A percentile compares a stretch with the other conserved stretches of the same genome.
These are phyloP conservation scores for Phaenicophaeus curvirostris DNA, from an alignment of 2,797 vertebrate genomes.

Conservation along the genomic window DNA sequence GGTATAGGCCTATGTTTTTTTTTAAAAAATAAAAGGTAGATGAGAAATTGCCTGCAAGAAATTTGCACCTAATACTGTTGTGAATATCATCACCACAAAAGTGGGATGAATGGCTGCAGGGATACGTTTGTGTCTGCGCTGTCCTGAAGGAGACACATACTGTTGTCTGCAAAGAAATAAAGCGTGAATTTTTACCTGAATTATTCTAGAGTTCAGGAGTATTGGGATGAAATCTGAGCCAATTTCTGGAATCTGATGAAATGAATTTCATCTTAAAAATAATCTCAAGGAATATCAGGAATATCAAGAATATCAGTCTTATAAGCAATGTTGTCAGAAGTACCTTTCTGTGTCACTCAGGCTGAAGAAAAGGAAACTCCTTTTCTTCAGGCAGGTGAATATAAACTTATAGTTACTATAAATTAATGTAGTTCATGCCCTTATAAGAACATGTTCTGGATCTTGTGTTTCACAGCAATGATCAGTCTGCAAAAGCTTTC, in stretches of 20 bases:
- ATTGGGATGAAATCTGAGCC: not conserved
- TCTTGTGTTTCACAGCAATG: not conserved
- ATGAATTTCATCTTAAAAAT: not conserved
- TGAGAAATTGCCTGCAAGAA: not conserved
- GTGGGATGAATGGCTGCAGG: not conserved
- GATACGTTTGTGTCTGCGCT: not conserved
- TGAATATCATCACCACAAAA: not conserved
- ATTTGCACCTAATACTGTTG: fast-evolving
- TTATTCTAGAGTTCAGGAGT: not conserved
- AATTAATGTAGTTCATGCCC: not conserved
- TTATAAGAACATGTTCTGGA: not conserved
- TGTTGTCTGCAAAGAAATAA: not conserved
- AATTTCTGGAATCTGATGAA: not conserved
- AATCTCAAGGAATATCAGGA: not conserved
- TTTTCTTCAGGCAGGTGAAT: not conserved
- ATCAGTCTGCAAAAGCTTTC: not conserved
- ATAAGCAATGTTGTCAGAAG: not conserved
- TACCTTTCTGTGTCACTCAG: not conserved
- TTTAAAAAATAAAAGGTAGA: not conserved
- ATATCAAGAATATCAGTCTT: not conserved
- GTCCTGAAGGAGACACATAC: fast-evolving
- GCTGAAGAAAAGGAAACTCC: not conserved
- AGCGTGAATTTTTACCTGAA: not conserved
- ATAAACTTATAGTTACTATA: not conserved
- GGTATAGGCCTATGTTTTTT: not conserved